Evolutionary conservation across 2,888 invertebrate species (phyloP).

Genomic region (Pristionchus arcanus): DNA sequence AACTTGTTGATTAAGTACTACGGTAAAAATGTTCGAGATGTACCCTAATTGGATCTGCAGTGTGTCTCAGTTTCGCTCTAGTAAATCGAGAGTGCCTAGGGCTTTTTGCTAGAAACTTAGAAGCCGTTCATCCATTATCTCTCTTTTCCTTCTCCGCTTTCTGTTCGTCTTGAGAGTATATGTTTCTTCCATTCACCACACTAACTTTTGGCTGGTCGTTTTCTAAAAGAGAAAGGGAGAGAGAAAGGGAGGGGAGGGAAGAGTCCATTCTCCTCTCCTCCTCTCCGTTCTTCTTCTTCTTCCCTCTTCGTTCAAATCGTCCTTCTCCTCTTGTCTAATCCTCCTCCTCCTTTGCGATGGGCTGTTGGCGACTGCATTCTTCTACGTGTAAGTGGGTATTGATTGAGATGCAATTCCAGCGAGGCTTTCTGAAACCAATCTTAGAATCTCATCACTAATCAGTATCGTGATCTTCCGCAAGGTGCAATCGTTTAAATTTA

Average conservation of each 20-base stretch:
- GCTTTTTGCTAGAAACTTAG: not conserved
- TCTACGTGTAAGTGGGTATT: constrained; percentile 7
- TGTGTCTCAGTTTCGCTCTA: not conserved
- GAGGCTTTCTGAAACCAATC: not conserved
- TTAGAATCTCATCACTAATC: no score
- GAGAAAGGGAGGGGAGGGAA: constrained; percentile 15
- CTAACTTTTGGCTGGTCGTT: constrained; percentile 14
- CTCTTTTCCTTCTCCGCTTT: not conserved
- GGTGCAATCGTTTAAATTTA: not conserved
- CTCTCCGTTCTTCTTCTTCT: not conserved
- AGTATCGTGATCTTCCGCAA: not conserved
- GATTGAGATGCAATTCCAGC: not conserved
- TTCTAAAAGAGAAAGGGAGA: constrained; percentile 44
- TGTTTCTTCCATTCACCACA: constrained; percentile 21
- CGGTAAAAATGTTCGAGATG: not conserved
- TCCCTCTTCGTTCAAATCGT: not conserved
- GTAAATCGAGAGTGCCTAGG: not conserved
- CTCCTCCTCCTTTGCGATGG: not conserved
- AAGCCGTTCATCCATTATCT: constrained; percentile 24
- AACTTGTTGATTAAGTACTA: not conserved
- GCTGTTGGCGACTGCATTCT: constrained; percentile 9
- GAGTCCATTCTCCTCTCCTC: constrained; percentile 33
- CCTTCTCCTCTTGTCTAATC: not conserved
- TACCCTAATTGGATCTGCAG: not conserved
- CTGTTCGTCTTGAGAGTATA: constrained; percentile 22